phyloP scores from a whole-genome alignment of 2,113 vertebrate species.

The Hydrochoerus hydrochaeris region DNA sequence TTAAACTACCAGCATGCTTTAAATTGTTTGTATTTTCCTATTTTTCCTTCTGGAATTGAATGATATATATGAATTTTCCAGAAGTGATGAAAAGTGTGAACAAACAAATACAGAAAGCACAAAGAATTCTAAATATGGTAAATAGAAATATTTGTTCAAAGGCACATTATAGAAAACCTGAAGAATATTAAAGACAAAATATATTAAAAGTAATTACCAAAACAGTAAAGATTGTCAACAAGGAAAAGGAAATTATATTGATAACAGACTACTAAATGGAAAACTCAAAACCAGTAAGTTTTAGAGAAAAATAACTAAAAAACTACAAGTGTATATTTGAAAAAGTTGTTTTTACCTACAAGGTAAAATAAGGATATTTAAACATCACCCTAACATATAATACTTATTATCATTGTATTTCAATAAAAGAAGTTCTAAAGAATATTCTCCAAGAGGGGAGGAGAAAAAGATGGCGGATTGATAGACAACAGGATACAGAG shows the following conservation, averaged over 20 bases:
- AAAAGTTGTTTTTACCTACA: background rate
- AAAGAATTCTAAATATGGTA: background rate
- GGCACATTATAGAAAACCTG: background rate
- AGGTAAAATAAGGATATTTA: background rate
- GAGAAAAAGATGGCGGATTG: no score
- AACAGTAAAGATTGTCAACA: background rate
- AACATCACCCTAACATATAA: background rate
- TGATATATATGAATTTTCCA: conserved; percentile 15
- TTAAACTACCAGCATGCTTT: background rate
- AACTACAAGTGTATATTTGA: background rate
- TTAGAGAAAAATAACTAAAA: background rate
- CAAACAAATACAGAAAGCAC: background rate
- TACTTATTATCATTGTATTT: background rate
- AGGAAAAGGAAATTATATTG: background rate
- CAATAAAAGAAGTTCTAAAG: background rate
- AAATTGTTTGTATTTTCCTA: background rate
- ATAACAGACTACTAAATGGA: background rate
- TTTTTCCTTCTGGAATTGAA: background rate
- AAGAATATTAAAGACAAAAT: background rate
- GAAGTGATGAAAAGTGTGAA: conserved; percentile 8
- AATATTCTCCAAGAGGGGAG: background rate
- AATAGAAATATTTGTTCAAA: background rate
- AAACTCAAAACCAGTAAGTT: background rate
- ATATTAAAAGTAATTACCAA: background rate
- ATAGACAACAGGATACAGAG: no score